phyloP scores from a whole-genome alignment of 2,797 vertebrate genomes.

The Otolemur crassicaudatus region DNA sequence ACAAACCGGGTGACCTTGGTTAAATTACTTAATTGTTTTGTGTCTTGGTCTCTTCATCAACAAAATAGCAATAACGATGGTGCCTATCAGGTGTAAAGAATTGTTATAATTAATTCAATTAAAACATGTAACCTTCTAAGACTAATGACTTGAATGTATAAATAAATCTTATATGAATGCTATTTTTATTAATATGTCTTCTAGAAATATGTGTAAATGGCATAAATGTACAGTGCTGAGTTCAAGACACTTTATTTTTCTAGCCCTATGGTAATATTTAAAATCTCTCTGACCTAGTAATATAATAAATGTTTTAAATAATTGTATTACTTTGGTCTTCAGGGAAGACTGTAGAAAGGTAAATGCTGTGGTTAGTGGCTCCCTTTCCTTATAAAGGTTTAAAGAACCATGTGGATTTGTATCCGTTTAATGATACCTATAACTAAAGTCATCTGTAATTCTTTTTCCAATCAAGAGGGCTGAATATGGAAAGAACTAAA shows the following conservation, averaged over 20 bases:
- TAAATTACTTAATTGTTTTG: neutral
- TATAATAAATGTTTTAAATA: neutral
- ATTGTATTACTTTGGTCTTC: neutral
- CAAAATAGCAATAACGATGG: neutral
- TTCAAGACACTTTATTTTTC: slow-evolving; percentile 21
- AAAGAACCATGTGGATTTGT: neutral
- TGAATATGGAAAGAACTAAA: neutral
- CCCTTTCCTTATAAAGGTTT: neutral
- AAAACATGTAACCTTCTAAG: neutral
- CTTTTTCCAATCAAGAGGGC: neutral
- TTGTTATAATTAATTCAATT: neutral
- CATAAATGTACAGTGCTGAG: neutral
- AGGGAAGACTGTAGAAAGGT: slow-evolving; percentile 18
- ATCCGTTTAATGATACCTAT: neutral
- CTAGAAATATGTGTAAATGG: neutral
- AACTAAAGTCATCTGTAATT: neutral
- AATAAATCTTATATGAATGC: neutral
- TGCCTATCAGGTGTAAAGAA: neutral
- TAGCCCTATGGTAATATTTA: slow-evolving; percentile 15
- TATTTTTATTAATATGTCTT: neutral
- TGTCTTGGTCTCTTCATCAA: neutral
- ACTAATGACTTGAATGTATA: neutral
- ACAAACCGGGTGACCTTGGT: neutral
- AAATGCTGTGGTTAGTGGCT: neutral
- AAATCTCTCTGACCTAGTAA: slow-evolving; percentile 17